Evolutionary conservation across 2,113 vertebrate genomes (phyloP).

Genomic region (Malurus alboscapulatus): DNA sequence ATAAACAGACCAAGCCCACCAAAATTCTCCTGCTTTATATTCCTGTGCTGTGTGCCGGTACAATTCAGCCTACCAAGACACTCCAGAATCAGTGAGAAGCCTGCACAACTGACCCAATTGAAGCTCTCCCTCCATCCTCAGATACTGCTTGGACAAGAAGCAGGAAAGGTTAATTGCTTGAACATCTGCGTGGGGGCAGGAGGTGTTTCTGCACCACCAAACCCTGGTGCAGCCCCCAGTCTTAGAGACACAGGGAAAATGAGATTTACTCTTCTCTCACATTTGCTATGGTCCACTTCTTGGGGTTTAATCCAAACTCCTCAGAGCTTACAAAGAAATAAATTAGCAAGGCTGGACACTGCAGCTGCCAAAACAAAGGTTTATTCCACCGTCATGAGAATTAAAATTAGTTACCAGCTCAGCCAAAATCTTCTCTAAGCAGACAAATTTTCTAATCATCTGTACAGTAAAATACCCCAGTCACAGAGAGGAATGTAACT

Average conservation of each 20-base stretch:
- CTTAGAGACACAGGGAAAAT: background rate
- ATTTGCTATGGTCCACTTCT: background rate
- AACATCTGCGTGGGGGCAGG: background rate
- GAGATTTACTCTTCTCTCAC: background rate
- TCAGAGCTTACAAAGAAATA: background rate
- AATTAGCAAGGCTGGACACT: background rate
- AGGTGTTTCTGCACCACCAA: background rate
- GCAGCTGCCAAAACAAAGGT: background rate
- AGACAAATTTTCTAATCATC: background rate
- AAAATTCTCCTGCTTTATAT: background rate
- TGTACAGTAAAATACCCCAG: background rate
- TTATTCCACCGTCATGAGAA: background rate
- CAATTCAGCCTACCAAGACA: background rate
- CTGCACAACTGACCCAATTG: background rate
- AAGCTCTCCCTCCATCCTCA: background rate
- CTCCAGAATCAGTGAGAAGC: background rate
- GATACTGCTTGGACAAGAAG: background rate
- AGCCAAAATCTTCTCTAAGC: background rate
- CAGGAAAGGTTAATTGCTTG: background rate
- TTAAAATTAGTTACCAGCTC: background rate
- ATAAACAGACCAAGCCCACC: background rate
- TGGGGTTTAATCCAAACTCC: background rate
- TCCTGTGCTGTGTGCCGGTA: background rate
- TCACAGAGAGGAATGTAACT: background rate
- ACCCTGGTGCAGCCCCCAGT: background rate